Percentiles rank a stretch among this genome's conserved stretches.
Conservation (phyloP, 2,888 invertebrate genomes). For the Eupithecia inturbata region DNA sequence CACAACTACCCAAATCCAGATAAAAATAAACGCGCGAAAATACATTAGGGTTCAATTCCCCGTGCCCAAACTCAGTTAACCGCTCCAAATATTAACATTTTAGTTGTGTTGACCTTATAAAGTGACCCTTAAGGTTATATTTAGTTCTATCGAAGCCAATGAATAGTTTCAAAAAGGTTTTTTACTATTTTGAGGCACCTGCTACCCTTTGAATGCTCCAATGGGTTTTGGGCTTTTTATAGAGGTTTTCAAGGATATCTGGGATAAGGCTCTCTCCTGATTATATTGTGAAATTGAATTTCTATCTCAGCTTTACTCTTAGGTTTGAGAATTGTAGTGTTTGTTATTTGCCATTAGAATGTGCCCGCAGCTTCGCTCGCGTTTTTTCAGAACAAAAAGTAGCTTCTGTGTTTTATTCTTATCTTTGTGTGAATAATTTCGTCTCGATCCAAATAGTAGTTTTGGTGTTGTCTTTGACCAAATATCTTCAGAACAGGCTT, state of each 20-base stretch:
- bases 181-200: conserved; percentile 71
- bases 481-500: no score
- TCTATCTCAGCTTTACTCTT: not conserved
- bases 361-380: no score
- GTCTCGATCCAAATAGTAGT: no score
- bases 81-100: conserved; percentile 33
- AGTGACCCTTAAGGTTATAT: conserved; percentile 25
- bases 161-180: conserved; percentile 71
- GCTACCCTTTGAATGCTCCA: conserved; percentile 55
- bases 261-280: not conserved
- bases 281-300: not conserved
- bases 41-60: conserved; percentile 16
- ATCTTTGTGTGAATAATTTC: not conserved
- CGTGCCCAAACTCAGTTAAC: conserved; percentile 15
- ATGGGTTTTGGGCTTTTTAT: conserved; percentile 43
- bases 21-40: conserved; percentile 22
- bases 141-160: conserved; percentile 51
- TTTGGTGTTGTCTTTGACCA: no score
- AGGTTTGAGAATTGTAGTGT: not conserved
- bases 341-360: not conserved
- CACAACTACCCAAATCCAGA: conserved; percentile 1
- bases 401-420: not conserved
- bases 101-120: conserved; percentile 24
- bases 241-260: conserved; percentile 18
- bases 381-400: not conserved